A percentile compares a stretch with the other conserved stretches of the same genome.
phyloP scores from a whole-genome alignment of 2,797 vertebrate species.

The Spheniscus humboldti region DNA sequence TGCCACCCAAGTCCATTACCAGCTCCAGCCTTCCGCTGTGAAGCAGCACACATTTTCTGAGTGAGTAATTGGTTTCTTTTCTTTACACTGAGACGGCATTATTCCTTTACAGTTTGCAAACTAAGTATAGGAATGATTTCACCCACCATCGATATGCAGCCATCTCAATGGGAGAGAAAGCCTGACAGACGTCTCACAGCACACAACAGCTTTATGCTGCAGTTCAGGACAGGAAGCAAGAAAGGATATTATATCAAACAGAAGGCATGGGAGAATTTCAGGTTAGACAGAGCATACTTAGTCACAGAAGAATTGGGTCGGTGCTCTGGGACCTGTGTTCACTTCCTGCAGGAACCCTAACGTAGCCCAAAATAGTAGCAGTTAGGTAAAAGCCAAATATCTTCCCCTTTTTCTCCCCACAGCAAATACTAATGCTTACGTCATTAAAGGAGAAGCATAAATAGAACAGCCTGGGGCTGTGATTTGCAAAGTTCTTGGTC shows the following conservation, averaged over 20 bases:
- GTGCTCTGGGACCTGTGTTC: constrained; percentile 33
- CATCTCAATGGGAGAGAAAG: neutral
- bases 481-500: constrained; percentile 3
- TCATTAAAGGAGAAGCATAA: constrained; percentile 14
- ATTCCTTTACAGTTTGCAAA: neutral
- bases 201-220: neutral
- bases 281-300: constrained; percentile 17
- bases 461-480: constrained; percentile 21
- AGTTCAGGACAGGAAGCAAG: constrained; percentile 25
- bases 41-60: neutral
- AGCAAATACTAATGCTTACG: neutral
- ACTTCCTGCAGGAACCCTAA: constrained; percentile 43
- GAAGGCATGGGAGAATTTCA: constrained; percentile 44
- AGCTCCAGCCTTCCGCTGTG: neutral
- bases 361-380: constrained; percentile 9
- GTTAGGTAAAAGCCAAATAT: constrained; percentile 36
- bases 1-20: neutral
- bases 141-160: neutral
- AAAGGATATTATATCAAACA: constrained; percentile 58
- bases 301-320: constrained; percentile 20
- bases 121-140: constrained; percentile 46
- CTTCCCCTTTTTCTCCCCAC: constrained; percentile 11
- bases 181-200: neutral
- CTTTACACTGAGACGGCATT: neutral
- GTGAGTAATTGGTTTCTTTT: neutral